Evolutionary conservation across 2,888 invertebrate species (phyloP), one percentile per base, ranked within the genome.

Genomic region (Orthosia gracilis): DNA sequence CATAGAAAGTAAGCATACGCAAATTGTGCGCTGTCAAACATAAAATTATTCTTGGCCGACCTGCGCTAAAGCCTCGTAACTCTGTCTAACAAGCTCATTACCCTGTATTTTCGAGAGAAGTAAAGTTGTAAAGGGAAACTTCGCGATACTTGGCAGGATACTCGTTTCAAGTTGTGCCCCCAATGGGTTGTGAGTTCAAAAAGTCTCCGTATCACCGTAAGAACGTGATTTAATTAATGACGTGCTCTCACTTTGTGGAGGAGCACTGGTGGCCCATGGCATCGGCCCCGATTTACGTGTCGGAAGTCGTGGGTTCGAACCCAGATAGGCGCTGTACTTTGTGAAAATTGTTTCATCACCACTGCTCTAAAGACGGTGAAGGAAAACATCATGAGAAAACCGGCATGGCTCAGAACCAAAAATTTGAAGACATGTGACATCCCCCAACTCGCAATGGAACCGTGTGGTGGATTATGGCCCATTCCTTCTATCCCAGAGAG

Each of bases 11-110:
- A 72, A 78, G 70, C 55, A 31, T 55, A 63, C 64, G 73, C 82
- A 76, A 79, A 78, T 82, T 78, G 81, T 71, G 65, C 68, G 73
- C 76, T 85, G 82, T 85, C 78, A 86, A 85, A 76, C 73, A 68
- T 76, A 84, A 84, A 86, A 86, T 84, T 81, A 80, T 80, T 63
- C 78, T 70, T 76, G 64, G 67, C 72, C 76, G 77, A 76, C 84
- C 84, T 82, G 82, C 84, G 84, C 83, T 85, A 86, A 90, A 88
- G 80, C 85, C 75, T 78, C 87, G 84, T 88, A 90, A 90, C 89
- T 91, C 87, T 72, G 74, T 85, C 85, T 92, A 92, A 92, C 92
- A 92, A 92, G 91, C 90, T 92, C 90, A 91, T 93, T 92, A 91
- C 89, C 85, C 85, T 79, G 89, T 89, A 89, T 90, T 91, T 89